Evolutionary conservation across 2,113 vertebrate genomes (phyloP).

Genomic region (Brachionichthys hirsutus): DNA sequence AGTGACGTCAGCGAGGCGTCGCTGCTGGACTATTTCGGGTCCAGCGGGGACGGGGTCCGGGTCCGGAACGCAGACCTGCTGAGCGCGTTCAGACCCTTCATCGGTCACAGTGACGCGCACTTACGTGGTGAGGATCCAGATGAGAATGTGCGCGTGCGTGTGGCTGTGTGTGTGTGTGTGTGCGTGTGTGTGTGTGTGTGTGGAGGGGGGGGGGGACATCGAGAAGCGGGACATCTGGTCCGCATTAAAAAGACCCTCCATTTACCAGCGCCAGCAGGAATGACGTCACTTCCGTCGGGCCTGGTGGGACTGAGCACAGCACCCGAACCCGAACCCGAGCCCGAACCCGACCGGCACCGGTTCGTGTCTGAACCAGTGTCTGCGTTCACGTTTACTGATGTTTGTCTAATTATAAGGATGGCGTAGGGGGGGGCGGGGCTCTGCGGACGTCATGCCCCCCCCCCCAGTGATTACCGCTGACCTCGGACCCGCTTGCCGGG

Average conservation of each 20-base stretch:
- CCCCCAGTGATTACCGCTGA: constrained; percentile 64
- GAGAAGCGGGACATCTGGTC: constrained; percentile 71
- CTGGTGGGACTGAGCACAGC: constrained; percentile 5
- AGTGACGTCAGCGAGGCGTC: constrained; percentile 73
- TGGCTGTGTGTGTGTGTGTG: too few species aligned
- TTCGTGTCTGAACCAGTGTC: too few species aligned
- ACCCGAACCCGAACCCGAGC: too few species aligned
- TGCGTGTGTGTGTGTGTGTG: too few species aligned
- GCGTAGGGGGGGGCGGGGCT: too few species aligned
- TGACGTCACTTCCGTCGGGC: constrained; percentile 64
- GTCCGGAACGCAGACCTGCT: constrained; percentile 77
- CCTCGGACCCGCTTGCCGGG: constrained; percentile 44
- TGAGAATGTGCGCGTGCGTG: neutral
- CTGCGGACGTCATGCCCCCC: too few species aligned
- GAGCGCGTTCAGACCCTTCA: constrained; percentile 76
- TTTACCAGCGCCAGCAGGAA: constrained; percentile 46
- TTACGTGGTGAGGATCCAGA: constrained; percentile 73
- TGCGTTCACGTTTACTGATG: too few species aligned
- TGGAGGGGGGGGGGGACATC: too few species aligned
- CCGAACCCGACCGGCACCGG: too few species aligned
- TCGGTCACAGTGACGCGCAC: constrained; percentile 75
- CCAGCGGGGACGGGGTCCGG: constrained; percentile 67
- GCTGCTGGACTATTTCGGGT: constrained; percentile 77
- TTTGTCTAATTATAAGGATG: too few species aligned
- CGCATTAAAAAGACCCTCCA: constrained; percentile 49